Evolutionary conservation across 2,888 invertebrate species (phyloP).

Genomic region (Zonitis immaculata): DNA sequence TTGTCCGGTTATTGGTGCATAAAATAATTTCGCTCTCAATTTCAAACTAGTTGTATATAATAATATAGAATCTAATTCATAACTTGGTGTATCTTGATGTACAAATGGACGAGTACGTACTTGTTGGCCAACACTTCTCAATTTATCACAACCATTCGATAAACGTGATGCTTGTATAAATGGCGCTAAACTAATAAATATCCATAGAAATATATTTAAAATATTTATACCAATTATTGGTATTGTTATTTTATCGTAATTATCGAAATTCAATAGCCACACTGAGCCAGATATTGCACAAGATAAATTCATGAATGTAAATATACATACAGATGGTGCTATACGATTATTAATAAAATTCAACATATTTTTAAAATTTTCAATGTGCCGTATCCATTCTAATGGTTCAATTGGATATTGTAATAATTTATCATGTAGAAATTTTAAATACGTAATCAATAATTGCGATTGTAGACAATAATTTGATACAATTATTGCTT

Average conservation of each 20-base stretch:
- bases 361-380: slow-evolving; percentile 72
- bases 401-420: slow-evolving; percentile 67
- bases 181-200: slow-evolving; percentile 60
- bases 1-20: slow-evolving; percentile 66
- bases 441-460: slow-evolving; percentile 67
- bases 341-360: slow-evolving; percentile 73
- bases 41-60: slow-evolving; percentile 71
- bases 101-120: slow-evolving; percentile 73
- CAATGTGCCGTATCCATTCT: slow-evolving; percentile 78
- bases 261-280: slow-evolving; percentile 62
- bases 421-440: slow-evolving; percentile 65
- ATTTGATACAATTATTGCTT: slow-evolving; percentile 76
- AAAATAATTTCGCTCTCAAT: slow-evolving; percentile 69
- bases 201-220: slow-evolving; percentile 61
- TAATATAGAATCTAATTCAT: slow-evolving; percentile 71
- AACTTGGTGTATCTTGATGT: slow-evolving; percentile 70
- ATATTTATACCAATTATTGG: slow-evolving; percentile 58
- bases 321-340: slow-evolving; percentile 70
- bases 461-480: slow-evolving; percentile 80
- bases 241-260: slow-evolving; percentile 55
- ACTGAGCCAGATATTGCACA: slow-evolving; percentile 67
- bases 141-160: slow-evolving; percentile 64
- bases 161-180: slow-evolving; percentile 74
- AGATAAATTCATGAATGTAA: slow-evolving; percentile 69
- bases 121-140: slow-evolving; percentile 74